Conservation (phyloP, 1,140 invertebrate species). For the Sarcophaga bullata region DNA sequence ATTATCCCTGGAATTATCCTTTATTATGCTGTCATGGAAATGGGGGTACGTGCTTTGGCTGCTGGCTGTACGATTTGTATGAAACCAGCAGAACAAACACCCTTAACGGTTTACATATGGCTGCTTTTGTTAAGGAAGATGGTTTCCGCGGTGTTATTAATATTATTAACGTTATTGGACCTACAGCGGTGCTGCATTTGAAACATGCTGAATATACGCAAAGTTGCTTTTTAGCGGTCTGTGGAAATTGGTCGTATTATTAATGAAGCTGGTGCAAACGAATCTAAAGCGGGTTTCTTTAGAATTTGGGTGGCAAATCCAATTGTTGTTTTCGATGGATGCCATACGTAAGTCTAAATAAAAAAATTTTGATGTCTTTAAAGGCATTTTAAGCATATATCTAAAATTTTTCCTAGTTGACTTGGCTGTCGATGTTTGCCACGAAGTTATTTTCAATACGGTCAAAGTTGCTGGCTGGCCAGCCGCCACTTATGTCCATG, state of each 20-base stretch:
- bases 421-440: slow-evolving; percentile 80
- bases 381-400: no score
- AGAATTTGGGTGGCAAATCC: slow-evolving; percentile 92
- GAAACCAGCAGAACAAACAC: slow-evolving; percentile 95
- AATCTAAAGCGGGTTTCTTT: slow-evolving; percentile 89
- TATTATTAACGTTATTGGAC: slow-evolving; percentile 83
- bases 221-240: slow-evolving; percentile 91
- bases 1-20: slow-evolving; percentile 96
- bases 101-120: slow-evolving; percentile 84
- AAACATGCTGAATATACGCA: slow-evolving; percentile 81
- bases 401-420: slow-evolving; percentile 78
- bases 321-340: slow-evolving; percentile 84
- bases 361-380: no score
- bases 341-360: slow-evolving; percentile 73
- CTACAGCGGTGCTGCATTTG: slow-evolving; percentile 86
- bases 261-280: slow-evolving; percentile 76
- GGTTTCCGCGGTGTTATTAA: slow-evolving; percentile 94
- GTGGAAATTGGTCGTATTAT: slow-evolving; percentile 82
- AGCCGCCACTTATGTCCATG: slow-evolving; percentile 90
- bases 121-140: slow-evolving; percentile 82
- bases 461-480: slow-evolving; percentile 93
- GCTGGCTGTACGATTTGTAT: slow-evolving; percentile 86
- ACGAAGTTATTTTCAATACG: slow-evolving; percentile 87
- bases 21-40: slow-evolving; percentile 86
- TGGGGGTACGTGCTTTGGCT: slow-evolving; percentile 84